phyloP scores from a whole-genome alignment of 23 tunicate species.

The Styela plicata region DNA sequence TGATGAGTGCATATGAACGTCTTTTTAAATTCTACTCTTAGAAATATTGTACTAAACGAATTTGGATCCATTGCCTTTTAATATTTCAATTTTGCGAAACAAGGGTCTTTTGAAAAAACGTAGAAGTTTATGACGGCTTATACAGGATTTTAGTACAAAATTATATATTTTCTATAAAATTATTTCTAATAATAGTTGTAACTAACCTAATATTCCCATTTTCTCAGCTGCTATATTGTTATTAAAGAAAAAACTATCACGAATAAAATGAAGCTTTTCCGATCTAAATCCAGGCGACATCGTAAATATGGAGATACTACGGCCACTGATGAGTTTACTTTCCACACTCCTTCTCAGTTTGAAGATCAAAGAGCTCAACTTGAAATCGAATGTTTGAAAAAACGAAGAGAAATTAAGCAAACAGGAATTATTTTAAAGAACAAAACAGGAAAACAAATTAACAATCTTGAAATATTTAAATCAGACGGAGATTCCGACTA shows the following conservation, averaged over 20 bases:
- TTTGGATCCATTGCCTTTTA: no score
- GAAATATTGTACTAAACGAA: no score
- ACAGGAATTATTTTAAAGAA: not conserved
- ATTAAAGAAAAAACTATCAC: no score
- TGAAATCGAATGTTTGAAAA: slow-evolving; percentile 23
- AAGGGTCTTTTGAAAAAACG: no score
- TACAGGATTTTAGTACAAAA: no score
- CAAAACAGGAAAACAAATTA: not conserved
- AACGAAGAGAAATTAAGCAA: not conserved
- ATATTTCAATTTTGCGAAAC: no score
- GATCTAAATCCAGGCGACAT: not conserved
- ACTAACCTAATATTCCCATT: not conserved
- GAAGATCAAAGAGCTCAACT: not conserved
- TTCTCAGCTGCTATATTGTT: no score
- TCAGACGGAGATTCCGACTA: slow-evolving; percentile 16
- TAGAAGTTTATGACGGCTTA: no score
- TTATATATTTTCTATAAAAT: no score
- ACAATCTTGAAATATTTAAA: slow-evolving; percentile 12
- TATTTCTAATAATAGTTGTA: no score
- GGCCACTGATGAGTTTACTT: slow-evolving; percentile 9
- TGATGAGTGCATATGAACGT: no score
- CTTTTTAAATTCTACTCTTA: no score
- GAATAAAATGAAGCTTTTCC: slow-evolving; percentile 12
- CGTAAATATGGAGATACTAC: not conserved
- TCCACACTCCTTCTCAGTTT: slow-evolving; percentile 6